Evolutionary conservation across 2,888 invertebrate species (phyloP).

Genomic region (Leptothorax acervorum): DNA sequence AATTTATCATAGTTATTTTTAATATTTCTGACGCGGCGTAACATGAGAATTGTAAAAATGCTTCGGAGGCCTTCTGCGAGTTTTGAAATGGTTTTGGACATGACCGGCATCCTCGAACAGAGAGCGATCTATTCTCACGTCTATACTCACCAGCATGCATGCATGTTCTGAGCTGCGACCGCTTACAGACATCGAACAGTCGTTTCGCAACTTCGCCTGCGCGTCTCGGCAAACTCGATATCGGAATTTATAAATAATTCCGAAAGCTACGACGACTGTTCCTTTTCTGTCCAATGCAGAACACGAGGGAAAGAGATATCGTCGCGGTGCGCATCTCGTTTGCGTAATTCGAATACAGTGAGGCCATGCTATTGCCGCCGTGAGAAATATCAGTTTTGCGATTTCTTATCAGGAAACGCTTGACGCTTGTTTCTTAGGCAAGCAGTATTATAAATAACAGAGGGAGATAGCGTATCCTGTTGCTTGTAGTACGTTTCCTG

Average conservation of each 20-base stretch:
- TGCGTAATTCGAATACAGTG: conserved; percentile 18
- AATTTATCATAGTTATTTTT: conserved; percentile 3
- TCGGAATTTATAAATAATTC: conserved; percentile 48
- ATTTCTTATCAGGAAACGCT: conserved; percentile 12
- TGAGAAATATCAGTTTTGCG: conserved; percentile 1
- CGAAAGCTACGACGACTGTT: conserved; percentile 9
- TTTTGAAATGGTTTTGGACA: conserved; percentile 62
- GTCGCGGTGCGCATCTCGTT: conserved; percentile 8
- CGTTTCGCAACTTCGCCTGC: conserved; percentile 40
- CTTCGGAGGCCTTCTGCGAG: background rate
- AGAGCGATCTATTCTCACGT: conserved; percentile 79
- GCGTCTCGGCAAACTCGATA: background rate
- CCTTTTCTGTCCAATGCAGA: conserved; percentile 3
- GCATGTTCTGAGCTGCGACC: conserved; percentile 74
- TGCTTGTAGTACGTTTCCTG: background rate
- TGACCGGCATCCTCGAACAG: conserved; percentile 70
- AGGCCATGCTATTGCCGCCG: background rate
- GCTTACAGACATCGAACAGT: conserved; percentile 74
- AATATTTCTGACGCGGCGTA: background rate
- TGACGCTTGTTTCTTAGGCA: background rate
- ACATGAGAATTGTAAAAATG: background rate
- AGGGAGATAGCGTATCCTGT: background rate
- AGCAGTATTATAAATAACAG: conserved; percentile 16
- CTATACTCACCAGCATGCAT: conserved; percentile 78
- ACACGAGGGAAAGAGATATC: background rate